phyloP scores from a whole-genome alignment of 1,140 invertebrate species.

The Magallana ariakensis region DNA sequence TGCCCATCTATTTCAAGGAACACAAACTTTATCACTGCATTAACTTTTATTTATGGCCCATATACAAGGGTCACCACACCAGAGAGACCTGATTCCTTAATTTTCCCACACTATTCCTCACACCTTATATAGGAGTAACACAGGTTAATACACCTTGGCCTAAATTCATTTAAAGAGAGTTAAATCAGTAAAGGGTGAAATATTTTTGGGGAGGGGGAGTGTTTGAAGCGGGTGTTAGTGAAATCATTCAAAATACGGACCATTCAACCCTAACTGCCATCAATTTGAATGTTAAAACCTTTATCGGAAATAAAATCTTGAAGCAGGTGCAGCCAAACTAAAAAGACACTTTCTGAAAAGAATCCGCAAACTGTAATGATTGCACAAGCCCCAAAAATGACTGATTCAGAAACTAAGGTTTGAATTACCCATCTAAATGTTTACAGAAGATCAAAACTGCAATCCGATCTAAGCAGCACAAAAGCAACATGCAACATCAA shows the following conservation, averaged over 20 bases:
- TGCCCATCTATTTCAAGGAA: background rate
- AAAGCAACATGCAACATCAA: conserved; percentile 14
- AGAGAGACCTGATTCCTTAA: background rate
- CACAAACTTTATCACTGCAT: conserved; percentile 11
- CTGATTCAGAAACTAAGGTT: background rate
- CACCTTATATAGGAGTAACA: background rate
- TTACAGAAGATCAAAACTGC: conserved; percentile 20
- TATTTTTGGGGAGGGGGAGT: too few relatives aligned
- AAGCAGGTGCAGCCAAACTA: too few relatives aligned
- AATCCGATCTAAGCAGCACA: background rate
- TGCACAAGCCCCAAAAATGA: background rate
- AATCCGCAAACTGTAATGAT: too few relatives aligned
- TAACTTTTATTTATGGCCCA: conserved; percentile 23
- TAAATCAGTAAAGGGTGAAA: too few relatives aligned
- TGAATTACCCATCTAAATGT: background rate
- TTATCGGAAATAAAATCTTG: too few relatives aligned
- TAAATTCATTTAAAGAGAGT: background rate
- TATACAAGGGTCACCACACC: background rate
- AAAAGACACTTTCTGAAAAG: too few relatives aligned
- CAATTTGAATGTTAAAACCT: too few relatives aligned
- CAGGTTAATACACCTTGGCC: conserved; percentile 11
- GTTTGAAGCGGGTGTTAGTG: too few relatives aligned
- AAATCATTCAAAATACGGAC: too few relatives aligned
- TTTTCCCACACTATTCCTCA: background rate
- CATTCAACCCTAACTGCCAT: too few relatives aligned